phyloP scores from a whole-genome alignment of 1,140 invertebrate species.

The Schlechtendalia chinensis region DNA sequence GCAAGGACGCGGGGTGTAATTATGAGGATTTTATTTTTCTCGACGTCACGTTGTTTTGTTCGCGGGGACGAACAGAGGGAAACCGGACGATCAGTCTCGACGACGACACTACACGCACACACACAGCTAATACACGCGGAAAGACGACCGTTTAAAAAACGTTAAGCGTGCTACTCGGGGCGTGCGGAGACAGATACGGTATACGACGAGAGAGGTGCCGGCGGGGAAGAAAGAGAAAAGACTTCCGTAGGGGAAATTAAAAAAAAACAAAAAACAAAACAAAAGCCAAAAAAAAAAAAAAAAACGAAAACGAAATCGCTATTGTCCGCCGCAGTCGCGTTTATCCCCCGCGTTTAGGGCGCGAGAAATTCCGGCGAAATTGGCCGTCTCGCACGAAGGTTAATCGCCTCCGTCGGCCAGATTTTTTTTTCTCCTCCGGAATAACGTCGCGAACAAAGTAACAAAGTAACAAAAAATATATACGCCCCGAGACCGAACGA shows the following conservation, averaged over 20 bases:
- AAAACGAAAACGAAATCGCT: too few relatives aligned
- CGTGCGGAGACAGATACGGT: too few relatives aligned
- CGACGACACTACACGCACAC: too few relatives aligned
- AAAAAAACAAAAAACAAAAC: neutral
- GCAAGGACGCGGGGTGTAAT: neutral
- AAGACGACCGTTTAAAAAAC: conserved; percentile 23
- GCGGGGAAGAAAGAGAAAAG: neutral
- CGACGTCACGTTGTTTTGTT: conserved; percentile 23
- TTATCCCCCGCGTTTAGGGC: neutral
- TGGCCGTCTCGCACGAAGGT: conserved; percentile 1
- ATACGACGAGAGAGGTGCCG: neutral
- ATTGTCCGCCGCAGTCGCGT: neutral
- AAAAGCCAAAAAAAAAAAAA: neutral
- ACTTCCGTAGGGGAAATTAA: conserved; percentile 40
- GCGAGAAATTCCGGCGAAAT: neutral
- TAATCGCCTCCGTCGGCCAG: conserved; percentile 3
- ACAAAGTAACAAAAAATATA: neutral
- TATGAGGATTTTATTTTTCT: neutral
- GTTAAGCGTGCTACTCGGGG: conserved; percentile 7
- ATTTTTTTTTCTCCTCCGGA: conserved; percentile 4
- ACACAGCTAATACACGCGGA: neutral
- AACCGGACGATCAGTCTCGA: neutral
- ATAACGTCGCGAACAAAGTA: neutral
- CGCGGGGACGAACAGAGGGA: neutral
- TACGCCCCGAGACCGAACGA: too few relatives aligned